These are phyloP conservation scores for Heteromormyrus szaboi DNA, from an alignment of 2,797 vertebrate species.

Conservation along the genomic window DNA sequence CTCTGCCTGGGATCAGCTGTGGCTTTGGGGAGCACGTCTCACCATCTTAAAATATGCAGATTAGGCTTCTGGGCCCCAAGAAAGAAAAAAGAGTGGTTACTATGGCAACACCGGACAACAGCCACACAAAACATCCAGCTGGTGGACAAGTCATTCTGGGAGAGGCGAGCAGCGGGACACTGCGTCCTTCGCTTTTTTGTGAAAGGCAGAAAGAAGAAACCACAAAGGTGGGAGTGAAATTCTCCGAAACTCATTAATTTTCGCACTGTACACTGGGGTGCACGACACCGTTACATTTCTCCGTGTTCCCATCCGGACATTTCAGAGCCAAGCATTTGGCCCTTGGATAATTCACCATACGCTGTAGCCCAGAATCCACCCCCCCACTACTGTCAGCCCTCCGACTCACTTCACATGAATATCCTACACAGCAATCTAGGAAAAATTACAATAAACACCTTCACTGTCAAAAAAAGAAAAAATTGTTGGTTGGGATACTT, in stretches of 20 bases:
- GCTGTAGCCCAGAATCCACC: neutral
- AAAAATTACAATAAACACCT: neutral
- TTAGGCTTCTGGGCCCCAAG: conserved; percentile 51
- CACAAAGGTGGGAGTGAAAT: neutral
- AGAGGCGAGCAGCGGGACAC: conserved; percentile 48
- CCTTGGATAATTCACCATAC: neutral
- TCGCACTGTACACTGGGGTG: neutral
- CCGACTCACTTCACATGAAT: neutral
- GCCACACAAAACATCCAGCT: conserved; percentile 52
- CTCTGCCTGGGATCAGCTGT: conserved; percentile 46
- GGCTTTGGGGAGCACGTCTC: conserved; percentile 53
- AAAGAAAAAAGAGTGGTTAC: conserved; percentile 47
- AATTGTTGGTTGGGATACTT: neutral
- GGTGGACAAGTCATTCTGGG: conserved; percentile 54
- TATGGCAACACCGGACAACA: conserved; percentile 63
- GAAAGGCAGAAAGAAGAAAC: conserved; percentile 43
- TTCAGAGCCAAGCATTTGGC: neutral
- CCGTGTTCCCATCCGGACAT: neutral
- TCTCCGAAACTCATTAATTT: conserved; percentile 6
- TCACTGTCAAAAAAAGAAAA: neutral
- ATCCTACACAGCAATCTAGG: neutral
- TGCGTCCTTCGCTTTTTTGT: conserved; percentile 41
- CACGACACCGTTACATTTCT: neutral
- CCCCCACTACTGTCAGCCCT: neutral
- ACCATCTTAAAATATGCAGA: conserved; percentile 58